These are phyloP conservation scores for Hemitrygon akajei DNA, from an alignment of 2,797 vertebrate genomes.

Conservation along the genomic window DNA sequence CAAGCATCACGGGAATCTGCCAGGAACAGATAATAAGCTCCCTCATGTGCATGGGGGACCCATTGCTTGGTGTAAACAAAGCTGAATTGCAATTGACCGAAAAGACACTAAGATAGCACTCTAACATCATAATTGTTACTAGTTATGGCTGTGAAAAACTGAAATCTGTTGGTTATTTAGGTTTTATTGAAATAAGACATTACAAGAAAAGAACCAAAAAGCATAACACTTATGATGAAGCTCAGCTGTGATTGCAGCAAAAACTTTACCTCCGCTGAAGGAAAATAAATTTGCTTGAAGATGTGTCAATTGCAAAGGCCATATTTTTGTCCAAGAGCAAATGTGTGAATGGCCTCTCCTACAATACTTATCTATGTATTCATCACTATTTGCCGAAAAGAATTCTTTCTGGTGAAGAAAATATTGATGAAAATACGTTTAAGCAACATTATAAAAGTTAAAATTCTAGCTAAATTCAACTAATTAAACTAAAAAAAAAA, in stretches of 20 bases:
- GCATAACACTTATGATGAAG: neutral
- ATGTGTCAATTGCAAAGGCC: neutral
- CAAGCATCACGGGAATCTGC: too few species aligned
- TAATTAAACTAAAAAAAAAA: too few species aligned
- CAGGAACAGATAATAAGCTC: too few species aligned
- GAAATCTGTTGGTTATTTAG: constrained; percentile 50
- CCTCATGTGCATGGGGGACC: too few species aligned
- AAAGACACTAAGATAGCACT: too few species aligned
- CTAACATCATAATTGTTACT: constrained; percentile 42
- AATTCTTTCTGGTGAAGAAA: constrained; percentile 8
- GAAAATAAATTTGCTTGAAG: constrained; percentile 23
- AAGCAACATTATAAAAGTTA: neutral
- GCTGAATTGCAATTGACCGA: too few species aligned
- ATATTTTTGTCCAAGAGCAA: neutral
- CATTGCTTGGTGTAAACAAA: too few species aligned
- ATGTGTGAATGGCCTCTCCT: neutral
- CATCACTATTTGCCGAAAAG: neutral
- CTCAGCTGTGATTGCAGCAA: neutral
- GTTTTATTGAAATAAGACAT: neutral
- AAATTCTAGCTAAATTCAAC: too few species aligned
- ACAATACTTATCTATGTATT: neutral
- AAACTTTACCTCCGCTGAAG: neutral
- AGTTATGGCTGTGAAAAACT: constrained; percentile 93
- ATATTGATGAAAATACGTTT: neutral
- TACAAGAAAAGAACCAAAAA: neutral